These are phyloP conservation scores for Phrynosoma platyrhinos DNA, from an alignment of 2,113 vertebrate genomes.

Conservation along the genomic window DNA sequence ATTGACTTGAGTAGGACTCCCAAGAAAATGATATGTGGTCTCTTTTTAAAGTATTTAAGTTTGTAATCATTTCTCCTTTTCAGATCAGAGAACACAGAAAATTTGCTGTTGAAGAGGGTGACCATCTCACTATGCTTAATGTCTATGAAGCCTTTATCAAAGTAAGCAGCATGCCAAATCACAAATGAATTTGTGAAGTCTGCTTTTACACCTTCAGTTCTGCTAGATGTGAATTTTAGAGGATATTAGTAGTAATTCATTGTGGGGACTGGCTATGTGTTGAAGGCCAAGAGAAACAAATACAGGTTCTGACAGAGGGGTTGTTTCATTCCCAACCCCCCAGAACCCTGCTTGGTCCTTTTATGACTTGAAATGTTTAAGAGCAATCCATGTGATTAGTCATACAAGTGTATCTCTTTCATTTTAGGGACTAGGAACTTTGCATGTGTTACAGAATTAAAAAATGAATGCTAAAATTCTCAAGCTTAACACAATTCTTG, in stretches of 20 bases:
- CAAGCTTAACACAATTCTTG: neutral
- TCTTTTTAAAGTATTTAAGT: neutral
- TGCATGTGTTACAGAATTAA: neutral
- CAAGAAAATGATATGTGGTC: neutral
- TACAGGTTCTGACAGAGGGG: neutral
- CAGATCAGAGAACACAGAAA: slow-evolving; percentile 93
- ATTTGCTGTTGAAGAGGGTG: slow-evolving; percentile 97
- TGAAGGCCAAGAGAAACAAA: neutral
- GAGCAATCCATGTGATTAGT: neutral
- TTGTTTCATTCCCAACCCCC: neutral
- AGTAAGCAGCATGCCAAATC: slow-evolving; percentile 76
- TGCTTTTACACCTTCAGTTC: neutral
- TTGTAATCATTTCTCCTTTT: slow-evolving; percentile 34
- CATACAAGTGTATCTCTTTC: neutral
- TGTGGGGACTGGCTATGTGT: neutral
- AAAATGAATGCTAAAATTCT: neutral
- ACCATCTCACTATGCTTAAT: slow-evolving; percentile 98
- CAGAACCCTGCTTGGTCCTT: neutral
- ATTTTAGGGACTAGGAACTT: neutral
- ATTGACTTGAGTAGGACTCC: neutral
- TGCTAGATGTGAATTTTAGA: neutral
- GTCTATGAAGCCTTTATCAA: slow-evolving; percentile 97
- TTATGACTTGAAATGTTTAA: neutral
- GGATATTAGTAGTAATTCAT: too few species aligned
- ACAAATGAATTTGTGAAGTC: neutral